A percentile compares a stretch with the other conserved stretches of the same genome.
phyloP scores from a whole-genome alignment of 2,113 vertebrate genomes.

The Vimba vimba region DNA sequence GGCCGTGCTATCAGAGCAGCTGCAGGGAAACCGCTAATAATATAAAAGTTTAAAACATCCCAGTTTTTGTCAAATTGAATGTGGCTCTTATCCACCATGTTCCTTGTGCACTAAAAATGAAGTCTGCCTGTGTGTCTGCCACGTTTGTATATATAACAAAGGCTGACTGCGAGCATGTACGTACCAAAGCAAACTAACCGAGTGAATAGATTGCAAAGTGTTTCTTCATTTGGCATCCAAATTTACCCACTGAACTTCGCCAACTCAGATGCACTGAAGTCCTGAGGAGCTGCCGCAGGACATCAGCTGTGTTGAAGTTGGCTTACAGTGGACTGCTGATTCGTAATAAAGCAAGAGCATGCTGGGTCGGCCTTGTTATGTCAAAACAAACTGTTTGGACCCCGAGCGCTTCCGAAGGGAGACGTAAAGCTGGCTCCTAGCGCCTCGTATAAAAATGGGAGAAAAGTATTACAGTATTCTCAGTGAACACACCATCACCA shows the following conservation, averaged over 20 bases:
- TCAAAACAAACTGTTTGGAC: constrained; percentile 27
- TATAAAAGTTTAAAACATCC: background rate
- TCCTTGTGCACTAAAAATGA: background rate
- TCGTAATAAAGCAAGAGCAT: background rate
- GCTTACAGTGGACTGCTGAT: background rate
- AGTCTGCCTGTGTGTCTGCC: background rate
- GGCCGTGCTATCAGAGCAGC: background rate
- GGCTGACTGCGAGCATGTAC: background rate
- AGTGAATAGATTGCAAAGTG: background rate
- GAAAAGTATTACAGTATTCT: background rate
- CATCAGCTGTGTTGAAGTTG: constrained; percentile 11
- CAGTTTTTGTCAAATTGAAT: background rate
- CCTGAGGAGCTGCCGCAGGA: background rate
- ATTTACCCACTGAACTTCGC: background rate
- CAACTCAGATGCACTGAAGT: background rate
- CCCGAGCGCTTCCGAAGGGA: background rate
- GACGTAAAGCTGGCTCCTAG: background rate
- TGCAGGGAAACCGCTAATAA: background rate
- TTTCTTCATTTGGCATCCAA: background rate
- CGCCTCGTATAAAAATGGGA: background rate
- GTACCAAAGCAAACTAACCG: background rate
- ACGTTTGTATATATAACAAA: background rate
- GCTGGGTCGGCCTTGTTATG: constrained; percentile 24
- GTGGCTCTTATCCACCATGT: background rate
- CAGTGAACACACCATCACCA: background rate